Evolutionary conservation across 2,113 vertebrate species (phyloP).

Genomic region (Isichthys henryi): DNA sequence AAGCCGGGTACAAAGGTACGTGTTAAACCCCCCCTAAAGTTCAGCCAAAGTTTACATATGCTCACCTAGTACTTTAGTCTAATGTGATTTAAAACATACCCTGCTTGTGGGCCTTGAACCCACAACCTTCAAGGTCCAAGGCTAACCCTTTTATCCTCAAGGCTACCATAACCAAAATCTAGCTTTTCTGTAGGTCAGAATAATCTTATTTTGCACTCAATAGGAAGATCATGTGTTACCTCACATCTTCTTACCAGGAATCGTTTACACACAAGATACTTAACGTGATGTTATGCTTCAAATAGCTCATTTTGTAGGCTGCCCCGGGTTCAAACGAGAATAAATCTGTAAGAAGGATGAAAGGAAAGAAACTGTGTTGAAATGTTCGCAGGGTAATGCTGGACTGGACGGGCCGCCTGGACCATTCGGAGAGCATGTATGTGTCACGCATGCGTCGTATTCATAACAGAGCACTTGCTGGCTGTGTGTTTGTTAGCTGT

Average conservation of each 20-base stretch:
- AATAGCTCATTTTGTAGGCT: background rate
- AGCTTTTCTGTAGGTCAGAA: background rate
- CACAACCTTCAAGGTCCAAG: background rate
- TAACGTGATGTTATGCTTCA: conserved; percentile 6
- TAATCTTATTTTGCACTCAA: background rate
- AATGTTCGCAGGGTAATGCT: conserved; percentile 62
- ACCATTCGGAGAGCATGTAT: conserved; percentile 70
- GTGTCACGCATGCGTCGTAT: background rate
- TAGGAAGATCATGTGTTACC: background rate
- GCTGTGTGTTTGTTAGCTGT: background rate
- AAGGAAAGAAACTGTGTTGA: background rate
- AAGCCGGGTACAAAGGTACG: conserved; percentile 77
- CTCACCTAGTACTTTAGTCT: background rate
- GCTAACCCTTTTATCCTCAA: background rate
- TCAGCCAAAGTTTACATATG: background rate
- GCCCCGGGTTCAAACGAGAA: background rate
- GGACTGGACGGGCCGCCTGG: conserved; percentile 77
- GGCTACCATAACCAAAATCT: background rate
- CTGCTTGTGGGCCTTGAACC: background rate
- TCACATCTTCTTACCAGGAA: background rate
- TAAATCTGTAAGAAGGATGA: background rate
- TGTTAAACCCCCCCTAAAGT: background rate
- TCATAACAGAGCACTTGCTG: background rate
- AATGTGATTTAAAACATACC: background rate
- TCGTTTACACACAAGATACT: background rate